Conservation (phyloP, 2,113 vertebrate genomes). For the Parus major region DNA sequence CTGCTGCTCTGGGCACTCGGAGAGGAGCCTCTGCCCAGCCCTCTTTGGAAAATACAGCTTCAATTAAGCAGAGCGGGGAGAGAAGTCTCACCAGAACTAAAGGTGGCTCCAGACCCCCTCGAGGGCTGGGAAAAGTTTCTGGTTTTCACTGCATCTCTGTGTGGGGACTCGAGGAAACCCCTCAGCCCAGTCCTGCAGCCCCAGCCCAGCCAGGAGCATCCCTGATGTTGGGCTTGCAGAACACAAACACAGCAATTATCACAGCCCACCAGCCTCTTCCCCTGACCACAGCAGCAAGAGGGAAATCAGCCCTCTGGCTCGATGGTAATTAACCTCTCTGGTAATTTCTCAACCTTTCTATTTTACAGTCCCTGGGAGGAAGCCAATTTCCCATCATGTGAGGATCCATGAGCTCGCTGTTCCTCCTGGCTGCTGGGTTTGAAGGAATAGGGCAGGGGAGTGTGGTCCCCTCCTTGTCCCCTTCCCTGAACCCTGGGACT, state of each 20-base stretch:
- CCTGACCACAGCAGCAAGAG: background rate
- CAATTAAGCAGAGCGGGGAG: background rate
- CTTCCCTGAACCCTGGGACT: background rate
- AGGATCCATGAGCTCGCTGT: fast-evolving
- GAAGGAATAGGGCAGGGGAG: background rate
- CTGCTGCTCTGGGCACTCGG: background rate
- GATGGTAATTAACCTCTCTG: background rate
- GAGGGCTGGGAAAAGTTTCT: fast-evolving
- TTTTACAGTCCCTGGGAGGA: background rate
- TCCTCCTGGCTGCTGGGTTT: background rate
- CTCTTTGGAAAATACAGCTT: background rate
- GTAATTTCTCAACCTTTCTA: background rate
- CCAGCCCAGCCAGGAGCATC: fast-evolving
- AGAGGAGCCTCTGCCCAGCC: background rate
- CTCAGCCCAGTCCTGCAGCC: background rate
- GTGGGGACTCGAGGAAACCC: background rate
- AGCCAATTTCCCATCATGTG: fast-evolving
- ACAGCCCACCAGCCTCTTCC: background rate
- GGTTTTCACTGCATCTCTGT: fast-evolving
- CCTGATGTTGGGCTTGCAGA: fast-evolving
- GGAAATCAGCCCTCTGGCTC: background rate
- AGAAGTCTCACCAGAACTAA: background rate
- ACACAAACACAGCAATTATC: background rate
- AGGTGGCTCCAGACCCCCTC: fast-evolving
- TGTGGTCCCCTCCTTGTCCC: background rate